Evolutionary conservation across 2,888 invertebrate species (phyloP), one percentile per base, ranked within the genome.

Genomic region (Apamea crenata): DNA sequence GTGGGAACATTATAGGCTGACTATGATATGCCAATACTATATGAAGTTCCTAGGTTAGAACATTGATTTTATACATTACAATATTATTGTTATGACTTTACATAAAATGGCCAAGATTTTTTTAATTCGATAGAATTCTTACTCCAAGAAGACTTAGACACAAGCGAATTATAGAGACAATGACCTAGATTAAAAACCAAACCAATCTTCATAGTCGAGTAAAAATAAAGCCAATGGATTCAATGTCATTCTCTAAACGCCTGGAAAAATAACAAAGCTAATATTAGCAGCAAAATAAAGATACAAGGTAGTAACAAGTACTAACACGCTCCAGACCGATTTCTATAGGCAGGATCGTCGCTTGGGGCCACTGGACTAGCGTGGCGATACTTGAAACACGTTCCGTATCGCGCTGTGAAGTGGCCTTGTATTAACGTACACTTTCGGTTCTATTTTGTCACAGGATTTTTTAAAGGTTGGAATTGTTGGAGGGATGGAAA

Each of bases 301-400:
- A 12, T 12, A 66, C 59, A 56, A 65, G 25, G 18, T 21, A 29
- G 29, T 61, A 36, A 67, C 70, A 68, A 74, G 61, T 50, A 47
- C 56, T 61, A 12, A 75, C 59, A 67, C 32, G 16, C 59, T 81
- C 53, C 29, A 83, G 36, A 78, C 70, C 59, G 76, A 72, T 81
- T 68, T 69, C 59, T 65, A 65, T 73, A 81, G 72, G 21, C 68
- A 8, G 29, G 12, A 80, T 84, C 70, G 70, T 65, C 86, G 75
- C 59, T 81, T 85, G 81, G 40, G 10, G 69, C 50, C 75, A 72
- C 76, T 85, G 75, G 68, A 72, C 67, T 0, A 40, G 59, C 69
- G 80, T 25, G 14, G 25, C 50, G 81, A 16, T 65, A 69, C 75
- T 83, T 68, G 56, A 65, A 81, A 81, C 83, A 85, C 86, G 83